Percentiles rank a stretch among this genome's conserved stretches.
Conservation (phyloP, 2,888 invertebrate species). For the Shargacucullia verbasci region DNA sequence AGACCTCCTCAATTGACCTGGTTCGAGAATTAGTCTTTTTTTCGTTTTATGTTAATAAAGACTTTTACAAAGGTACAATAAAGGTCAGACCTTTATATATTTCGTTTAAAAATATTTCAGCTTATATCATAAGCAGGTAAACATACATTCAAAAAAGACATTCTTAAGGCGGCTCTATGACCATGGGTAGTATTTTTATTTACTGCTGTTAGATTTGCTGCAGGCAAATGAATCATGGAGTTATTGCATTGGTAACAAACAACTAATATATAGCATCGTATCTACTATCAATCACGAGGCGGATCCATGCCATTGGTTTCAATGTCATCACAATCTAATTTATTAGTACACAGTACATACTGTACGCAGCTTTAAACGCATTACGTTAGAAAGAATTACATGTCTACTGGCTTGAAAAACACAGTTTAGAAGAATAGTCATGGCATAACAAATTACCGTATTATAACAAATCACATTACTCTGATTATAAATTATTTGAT, state of each 20-base stretch:
- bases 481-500: no score
- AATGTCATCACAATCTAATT: constrained; percentile 28
- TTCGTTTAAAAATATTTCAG: no score
- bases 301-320: constrained; percentile 23
- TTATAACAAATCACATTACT: neutral
- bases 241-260: constrained; percentile 13
- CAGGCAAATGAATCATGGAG: neutral
- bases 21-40: neutral
- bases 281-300: constrained; percentile 24
- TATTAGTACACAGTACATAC: neutral
- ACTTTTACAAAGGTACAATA: no score
- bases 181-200: no score
- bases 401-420: neutral
- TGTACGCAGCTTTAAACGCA: no score
- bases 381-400: no score
- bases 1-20: neutral
- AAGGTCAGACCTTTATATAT: no score
- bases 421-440: neutral
- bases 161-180: no score
- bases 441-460: neutral
- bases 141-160: no score
- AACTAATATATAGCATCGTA: neutral
- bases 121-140: no score
- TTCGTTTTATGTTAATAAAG: no score
- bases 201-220: no score